Base-by-base conservation (phyloP, 2,797 vertebrate species). In the Luscinia luscinia region DNA sequence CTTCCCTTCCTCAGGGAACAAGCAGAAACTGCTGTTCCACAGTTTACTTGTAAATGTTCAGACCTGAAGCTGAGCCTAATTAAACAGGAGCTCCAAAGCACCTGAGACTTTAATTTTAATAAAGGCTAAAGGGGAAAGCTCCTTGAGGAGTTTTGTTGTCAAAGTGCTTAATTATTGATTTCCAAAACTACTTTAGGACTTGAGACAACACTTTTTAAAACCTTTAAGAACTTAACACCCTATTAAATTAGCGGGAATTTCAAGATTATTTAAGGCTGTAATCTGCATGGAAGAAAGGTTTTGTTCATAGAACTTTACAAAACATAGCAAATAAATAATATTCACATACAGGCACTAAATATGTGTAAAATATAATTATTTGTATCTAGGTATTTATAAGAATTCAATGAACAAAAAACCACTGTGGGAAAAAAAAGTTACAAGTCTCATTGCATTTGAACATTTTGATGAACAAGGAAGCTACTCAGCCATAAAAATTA, bases 161-260 rank as follows among this genome's bases (percentile, higher is more conserved):
- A 84, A 95, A 94, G 61, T 88, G 52, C 75, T 76, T 63, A 87
- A 94, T 82, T 93, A 84, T 22, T 84, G 32, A 67, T 82, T 76
- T 91, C 75, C 51, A 91, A 79, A 64, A 57, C 58, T 64, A 18
- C 34, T 82, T 69, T 9, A 72, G 32, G 79, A 68, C 34, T 72
- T 0, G 0, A 45, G 38, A 49, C 45, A 81, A 81, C 45, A 52
- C 41, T 87, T 87, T 41, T 19, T 18, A 84, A 87, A 72, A 24
- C 24, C 40, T 62, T 64, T 72, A 91, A 62, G 27, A 68, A 46
- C 10, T 32, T 32, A 57, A 74, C 11, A 22, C 10, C 15, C 54
- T 57, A n/a, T 58, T 58, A 66, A 78, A 84, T 68, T 21, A 70
- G 64, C 30, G 63, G 14, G 43, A 48, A 69, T 63, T 49, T 73